Percentiles rank a stretch among this genome's conserved stretches.
Conservation (phyloP, 2,888 invertebrate genomes). For the Lycophotia porphyrea region DNA sequence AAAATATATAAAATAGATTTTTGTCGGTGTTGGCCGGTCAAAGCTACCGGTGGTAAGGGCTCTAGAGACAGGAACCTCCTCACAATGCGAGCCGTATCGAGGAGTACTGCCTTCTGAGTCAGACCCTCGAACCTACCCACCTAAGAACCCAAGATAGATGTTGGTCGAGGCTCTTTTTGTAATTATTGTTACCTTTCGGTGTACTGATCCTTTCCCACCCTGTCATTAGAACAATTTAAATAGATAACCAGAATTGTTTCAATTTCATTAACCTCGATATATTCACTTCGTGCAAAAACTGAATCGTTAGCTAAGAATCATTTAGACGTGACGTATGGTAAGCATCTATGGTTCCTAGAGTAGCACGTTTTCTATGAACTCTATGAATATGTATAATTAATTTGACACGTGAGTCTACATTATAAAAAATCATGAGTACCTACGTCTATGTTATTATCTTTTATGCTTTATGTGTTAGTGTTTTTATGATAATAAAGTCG, state of each 20-base stretch:
- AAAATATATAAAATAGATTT: too few species aligned
- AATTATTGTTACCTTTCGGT: slow-evolving; percentile 2
- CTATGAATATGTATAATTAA: slow-evolving; percentile 54
- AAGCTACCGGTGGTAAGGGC: too few species aligned
- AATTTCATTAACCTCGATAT: slow-evolving; percentile 38
- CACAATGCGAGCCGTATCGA: too few species aligned
- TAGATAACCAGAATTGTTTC: slow-evolving; percentile 26
- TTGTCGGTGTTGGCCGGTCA: too few species aligned
- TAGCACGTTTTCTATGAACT: slow-evolving; percentile 49
- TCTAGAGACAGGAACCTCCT: not conserved
- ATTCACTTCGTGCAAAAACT: slow-evolving; percentile 55
- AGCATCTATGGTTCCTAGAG: slow-evolving; percentile 32
- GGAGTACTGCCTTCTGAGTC: too few species aligned
- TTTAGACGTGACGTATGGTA: slow-evolving; percentile 35
- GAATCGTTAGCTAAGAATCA: slow-evolving; percentile 26
- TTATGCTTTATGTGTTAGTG: slow-evolving; percentile 13
- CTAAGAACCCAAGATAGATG: too few species aligned
- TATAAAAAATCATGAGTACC: slow-evolving; percentile 56
- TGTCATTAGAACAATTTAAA: not conserved
- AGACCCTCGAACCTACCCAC: too few species aligned
- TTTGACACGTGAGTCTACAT: slow-evolving; percentile 40
- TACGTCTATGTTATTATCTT: slow-evolving; percentile 19
- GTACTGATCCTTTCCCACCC: slow-evolving; percentile 6
- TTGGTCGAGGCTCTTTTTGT: not conserved
- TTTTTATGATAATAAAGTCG: slow-evolving; percentile 41